Evolutionary conservation across 2,888 invertebrate species (phyloP), one percentile per base, ranked within the genome.

Genomic region (Gerris lacustris): DNA sequence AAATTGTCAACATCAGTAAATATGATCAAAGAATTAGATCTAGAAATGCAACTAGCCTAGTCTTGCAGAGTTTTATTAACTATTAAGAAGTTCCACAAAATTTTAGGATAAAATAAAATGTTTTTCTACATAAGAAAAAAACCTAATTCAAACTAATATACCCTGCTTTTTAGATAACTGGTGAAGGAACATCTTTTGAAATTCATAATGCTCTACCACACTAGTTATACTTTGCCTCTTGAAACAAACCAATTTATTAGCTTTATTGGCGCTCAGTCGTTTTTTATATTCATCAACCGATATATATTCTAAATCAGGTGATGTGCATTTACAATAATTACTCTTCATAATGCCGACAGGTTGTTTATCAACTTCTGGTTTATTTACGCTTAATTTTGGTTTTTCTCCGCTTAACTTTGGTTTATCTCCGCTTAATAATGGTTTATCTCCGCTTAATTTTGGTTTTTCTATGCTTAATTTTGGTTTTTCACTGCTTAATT

Each of bases 241-340:
- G 47, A 47, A 47, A 47, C 47, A 7, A 11, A 47, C 47, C 11
- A 47, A 47, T 47, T 47, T 47, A 11, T 6, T 47, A 6, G 47
- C 6, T 47, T 47, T 47, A 7, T 47, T 47, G 47, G 6, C 47
- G 47, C 11, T 47, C 7, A 47, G 6, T 64, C 7, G 83, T 81
- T 72, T 80, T 81, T 6, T 81, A 81, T 67, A 81, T 81, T 66
- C 79, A 76, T 47, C 81, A 6, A 17, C 7, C 6, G 64, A 11
- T 17, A 64, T 11, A 64, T 64, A 64, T 31, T 64, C 64, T 11
- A 64, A 7, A 17, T 64, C 64, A 11, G 64, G 64, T 6, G 6
- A 11, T 6, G 17, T 7, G 17, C 64, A 64, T 31, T 64, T 15
- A 17, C 64, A 64, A 64, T 64, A 64, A 31, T 6, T 64, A 15